A percentile compares a stretch with the other conserved stretches of the same genome.
Evolutionary conservation across 64 coral and sea anemone species (phyloP).

Genomic region (Platygyra sinensis): DNA sequence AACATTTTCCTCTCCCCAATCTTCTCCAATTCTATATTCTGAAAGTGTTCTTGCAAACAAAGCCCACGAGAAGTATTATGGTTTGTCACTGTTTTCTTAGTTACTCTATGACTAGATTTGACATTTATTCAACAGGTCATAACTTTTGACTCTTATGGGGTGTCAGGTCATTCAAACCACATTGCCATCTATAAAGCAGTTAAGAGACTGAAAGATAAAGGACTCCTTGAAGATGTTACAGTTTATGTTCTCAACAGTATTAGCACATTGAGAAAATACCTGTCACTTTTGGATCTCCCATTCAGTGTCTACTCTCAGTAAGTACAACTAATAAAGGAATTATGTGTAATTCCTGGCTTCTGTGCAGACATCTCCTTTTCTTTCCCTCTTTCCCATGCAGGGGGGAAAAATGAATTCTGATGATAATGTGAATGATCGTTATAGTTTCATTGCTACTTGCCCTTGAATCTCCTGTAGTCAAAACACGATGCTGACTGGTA

Average conservation of each 20-base stretch:
- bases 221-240: slow-evolving; percentile 46
- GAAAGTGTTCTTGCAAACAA: too few species aligned
- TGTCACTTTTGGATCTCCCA: slow-evolving; percentile 56
- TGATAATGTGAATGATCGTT: too few species aligned
- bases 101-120: background rate
- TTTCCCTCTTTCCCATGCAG: too few species aligned
- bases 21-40: too few species aligned
- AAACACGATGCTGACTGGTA: too few species aligned
- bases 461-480: too few species aligned
- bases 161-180: slow-evolving; percentile 95
- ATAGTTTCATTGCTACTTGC: too few species aligned
- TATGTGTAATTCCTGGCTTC: background rate
- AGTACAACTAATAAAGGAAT: background rate
- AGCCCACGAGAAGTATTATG: too few species aligned
- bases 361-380: background rate
- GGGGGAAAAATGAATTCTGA: too few species aligned
- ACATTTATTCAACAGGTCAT: slow-evolving; percentile 55
- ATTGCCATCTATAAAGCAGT: slow-evolving; percentile 76
- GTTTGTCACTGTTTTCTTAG: background rate
- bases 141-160: slow-evolving; percentile 94
- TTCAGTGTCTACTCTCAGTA: slow-evolving; percentile 47
- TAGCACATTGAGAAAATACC: slow-evolving; percentile 80
- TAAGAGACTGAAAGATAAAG: slow-evolving; percentile 60
- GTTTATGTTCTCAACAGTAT: slow-evolving; percentile 76
- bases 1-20: too few species aligned